Base-by-base conservation (phyloP, 30 jellyfish, hydroid and myxozoan genomes). In the Sanderia malayensis region DNA sequence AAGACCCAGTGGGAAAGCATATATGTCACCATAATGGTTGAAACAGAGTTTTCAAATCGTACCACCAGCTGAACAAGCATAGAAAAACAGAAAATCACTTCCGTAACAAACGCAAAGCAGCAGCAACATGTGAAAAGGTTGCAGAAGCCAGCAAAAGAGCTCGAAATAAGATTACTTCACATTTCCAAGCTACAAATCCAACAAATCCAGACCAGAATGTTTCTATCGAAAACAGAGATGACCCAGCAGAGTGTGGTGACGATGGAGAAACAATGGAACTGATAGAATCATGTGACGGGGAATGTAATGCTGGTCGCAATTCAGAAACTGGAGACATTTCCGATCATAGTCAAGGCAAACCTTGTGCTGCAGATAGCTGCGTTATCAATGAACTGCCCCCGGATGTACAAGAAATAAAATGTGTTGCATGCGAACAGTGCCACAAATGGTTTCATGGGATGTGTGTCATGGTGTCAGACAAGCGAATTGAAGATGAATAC, bases 61-160 rank as follows among this genome's bases (percentile, higher is more conserved):
- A 37, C 52, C 52, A 37, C 52, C 52, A 37, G 52, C 52, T 37
- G 52, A 37, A 37, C 6, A 37, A 37, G 52, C 52, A 37, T 13
- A 37, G 52, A 13, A 37, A 37, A 37, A 37, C 52, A 37, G 52
- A 37, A 37, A 37, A 37, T 37, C 52, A 37, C 52, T 37, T 6
- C 13, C 52, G 52, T 13, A 37, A 37, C 52, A 37, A 37, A 13
- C 52, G 52, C 6, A 37, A 37, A 37, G 52, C 52, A 37, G 52
- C 52, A 37, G 52, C 52, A 37, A 37, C 52, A 37, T 13, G 52
- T 13, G 52, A 37, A 37, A 37, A 37, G 52, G 52, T 37, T 13
- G 52, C 52, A 37, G 52, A 37, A 13, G 52, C 52, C 52, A 37
- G 52, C 52, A 37, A 37, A 37, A 37, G 52, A 37, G 52, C 52